A percentile compares a stretch with the other conserved stretches of the same genome.
phyloP scores from a whole-genome alignment of 1,140 invertebrate genomes.

The Drosophila pandora region DNA sequence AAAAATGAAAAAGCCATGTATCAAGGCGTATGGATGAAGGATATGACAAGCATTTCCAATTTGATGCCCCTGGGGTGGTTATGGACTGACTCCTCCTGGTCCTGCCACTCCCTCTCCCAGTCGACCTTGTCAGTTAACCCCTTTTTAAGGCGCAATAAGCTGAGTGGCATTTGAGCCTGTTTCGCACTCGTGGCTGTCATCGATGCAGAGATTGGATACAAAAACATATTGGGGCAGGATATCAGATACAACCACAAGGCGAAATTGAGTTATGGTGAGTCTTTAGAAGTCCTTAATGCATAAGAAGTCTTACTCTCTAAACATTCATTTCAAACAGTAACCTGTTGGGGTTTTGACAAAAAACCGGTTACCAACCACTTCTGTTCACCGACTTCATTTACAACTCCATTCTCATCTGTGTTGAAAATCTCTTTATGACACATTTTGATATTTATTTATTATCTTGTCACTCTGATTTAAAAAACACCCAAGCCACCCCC shows the following conservation, averaged over 20 bases:
- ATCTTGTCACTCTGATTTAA: conserved; percentile 78
- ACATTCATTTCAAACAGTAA: background rate
- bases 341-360: background rate
- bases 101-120: background rate
- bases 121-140: conserved; percentile 55
- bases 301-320: background rate
- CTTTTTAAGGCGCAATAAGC: conserved; percentile 47
- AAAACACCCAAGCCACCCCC: conserved; percentile 64
- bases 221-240: background rate
- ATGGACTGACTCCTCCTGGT: conserved; percentile 2
- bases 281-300: background rate
- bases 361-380: background rate
- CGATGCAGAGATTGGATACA: conserved; percentile 23
- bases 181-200: conserved; percentile 60
- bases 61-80: conserved; percentile 69
- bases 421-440: conserved; percentile 77
- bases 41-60: conserved; percentile 84
- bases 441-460: conserved; percentile 84
- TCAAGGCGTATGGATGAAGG: conserved; percentile 75
- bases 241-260: background rate
- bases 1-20: conserved; percentile 78
- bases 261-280: background rate
- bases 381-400: conserved; percentile 2
- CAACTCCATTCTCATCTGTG: conserved; percentile 44
- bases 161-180: conserved; percentile 67